These are phyloP conservation scores for Melipona bicolor DNA, from an alignment of 2,888 invertebrate genomes.

Conservation along the genomic window DNA sequence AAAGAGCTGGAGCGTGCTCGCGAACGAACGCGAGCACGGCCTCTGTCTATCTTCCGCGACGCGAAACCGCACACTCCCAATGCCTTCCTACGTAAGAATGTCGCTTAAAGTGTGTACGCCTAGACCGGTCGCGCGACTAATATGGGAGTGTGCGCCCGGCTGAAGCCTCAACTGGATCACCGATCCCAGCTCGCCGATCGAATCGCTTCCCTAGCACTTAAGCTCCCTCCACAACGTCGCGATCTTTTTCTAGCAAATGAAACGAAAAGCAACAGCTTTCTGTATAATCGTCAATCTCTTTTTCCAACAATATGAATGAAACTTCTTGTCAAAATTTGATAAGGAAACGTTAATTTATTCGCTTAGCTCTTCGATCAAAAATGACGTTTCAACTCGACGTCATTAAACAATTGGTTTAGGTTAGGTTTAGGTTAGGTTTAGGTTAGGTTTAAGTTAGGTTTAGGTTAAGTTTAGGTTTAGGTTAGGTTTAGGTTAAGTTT, in stretches of 20 bases:
- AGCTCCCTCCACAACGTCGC: constrained; percentile 40
- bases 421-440: too few relatives aligned
- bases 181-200: constrained; percentile 57
- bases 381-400: too few relatives aligned
- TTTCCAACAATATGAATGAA: not conserved
- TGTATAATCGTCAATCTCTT: not conserved
- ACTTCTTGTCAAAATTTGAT: not conserved
- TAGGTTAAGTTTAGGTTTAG: too few relatives aligned
- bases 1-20: constrained; percentile 42
- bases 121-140: constrained; percentile 79
- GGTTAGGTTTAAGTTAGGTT: too few relatives aligned
- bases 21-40: constrained; percentile 31
- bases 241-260: not conserved
- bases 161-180: constrained; percentile 79
- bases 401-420: too few relatives aligned
- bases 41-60: constrained; percentile 32
- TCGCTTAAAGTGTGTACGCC: constrained; percentile 74
- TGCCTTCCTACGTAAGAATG: constrained; percentile 65
- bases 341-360: too few relatives aligned
- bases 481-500: too few relatives aligned
- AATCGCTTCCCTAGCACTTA: constrained; percentile 61
- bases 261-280: too few relatives aligned
- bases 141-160: constrained; percentile 74
- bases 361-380: too few relatives aligned
- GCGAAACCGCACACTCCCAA: constrained; percentile 47